A percentile compares a stretch with the other conserved stretches of the same genome.
Conservation (phyloP, 2,888 invertebrate genomes). For the Diabrotica balteata region DNA sequence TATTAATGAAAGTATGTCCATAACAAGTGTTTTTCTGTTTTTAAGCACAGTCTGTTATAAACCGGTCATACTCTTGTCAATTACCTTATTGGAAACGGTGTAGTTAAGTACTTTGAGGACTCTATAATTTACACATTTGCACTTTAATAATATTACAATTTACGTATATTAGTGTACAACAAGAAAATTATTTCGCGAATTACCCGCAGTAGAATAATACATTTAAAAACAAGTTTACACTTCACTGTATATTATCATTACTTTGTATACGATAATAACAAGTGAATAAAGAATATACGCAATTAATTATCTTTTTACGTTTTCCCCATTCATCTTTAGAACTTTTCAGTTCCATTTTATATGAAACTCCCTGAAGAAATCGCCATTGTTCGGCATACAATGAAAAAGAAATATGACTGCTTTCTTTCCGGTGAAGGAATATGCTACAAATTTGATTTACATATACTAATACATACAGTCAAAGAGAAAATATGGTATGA, state of each 20-base stretch:
- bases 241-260: not conserved
- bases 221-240: too few species aligned
- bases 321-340: conserved; percentile 32
- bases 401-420: conserved; percentile 51
- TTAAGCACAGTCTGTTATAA: too few species aligned
- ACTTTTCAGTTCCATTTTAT: conserved; percentile 37
- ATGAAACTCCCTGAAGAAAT: conserved; percentile 38
- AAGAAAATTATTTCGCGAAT: too few species aligned
- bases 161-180: too few species aligned
- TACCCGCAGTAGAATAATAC: too few species aligned
- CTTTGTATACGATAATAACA: conserved; percentile 1
- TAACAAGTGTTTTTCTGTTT: too few species aligned
- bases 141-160: too few species aligned
- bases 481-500: conserved; percentile 37
- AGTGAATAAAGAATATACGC: conserved; percentile 13
- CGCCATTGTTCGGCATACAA: conserved; percentile 49
- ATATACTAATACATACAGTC: conserved; percentile 46
- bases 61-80: too few species aligned
- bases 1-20: too few species aligned
- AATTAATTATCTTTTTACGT: conserved; percentile 37
- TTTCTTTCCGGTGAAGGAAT: conserved; percentile 47
- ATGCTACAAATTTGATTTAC: conserved; percentile 55
- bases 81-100: too few species aligned
- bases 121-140: too few species aligned
- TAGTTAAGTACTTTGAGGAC: too few species aligned